phyloP scores from a whole-genome alignment of 2,797 vertebrate species.

The Natrix natrix region DNA sequence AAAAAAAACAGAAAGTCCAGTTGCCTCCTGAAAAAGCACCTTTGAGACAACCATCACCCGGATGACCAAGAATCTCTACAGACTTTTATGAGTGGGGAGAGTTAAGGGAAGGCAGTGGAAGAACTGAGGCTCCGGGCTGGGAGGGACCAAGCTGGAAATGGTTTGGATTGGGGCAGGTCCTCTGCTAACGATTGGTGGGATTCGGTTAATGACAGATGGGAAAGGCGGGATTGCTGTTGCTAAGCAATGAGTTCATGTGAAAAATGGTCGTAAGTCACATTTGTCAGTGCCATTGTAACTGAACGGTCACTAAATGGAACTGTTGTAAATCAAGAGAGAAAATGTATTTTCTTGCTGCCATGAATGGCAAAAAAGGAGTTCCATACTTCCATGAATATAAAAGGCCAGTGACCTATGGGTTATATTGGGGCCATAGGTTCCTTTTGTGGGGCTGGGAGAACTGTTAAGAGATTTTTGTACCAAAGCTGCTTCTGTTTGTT shows the following conservation, averaged over 20 bases:
- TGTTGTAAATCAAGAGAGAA: too few relatives aligned
- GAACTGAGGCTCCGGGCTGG: neutral
- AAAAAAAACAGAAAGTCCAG: too few relatives aligned
- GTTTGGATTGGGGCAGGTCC: neutral
- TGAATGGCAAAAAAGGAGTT: neutral
- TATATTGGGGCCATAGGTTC: too few relatives aligned
- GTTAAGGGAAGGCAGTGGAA: neutral
- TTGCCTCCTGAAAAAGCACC: too few relatives aligned
- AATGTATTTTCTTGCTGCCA: neutral
- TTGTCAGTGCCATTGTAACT: too few relatives aligned
- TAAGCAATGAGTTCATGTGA: neutral
- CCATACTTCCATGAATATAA: neutral
- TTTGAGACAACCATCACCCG: too few relatives aligned
- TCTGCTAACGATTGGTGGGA: neutral
- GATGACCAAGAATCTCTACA: too few relatives aligned
- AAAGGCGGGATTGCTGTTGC: neutral
- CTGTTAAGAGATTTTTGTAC: neutral
- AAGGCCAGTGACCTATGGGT: neutral
- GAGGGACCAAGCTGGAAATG: neutral
- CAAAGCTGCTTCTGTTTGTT: neutral
- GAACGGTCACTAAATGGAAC: too few relatives aligned
- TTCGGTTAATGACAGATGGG: neutral
- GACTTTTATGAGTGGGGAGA: neutral
- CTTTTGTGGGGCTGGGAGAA: too few relatives aligned
- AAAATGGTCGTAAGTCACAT: too few relatives aligned